Evolutionary conservation across 2,888 invertebrate genomes (phyloP).

Genomic region (Catocala sponsa): DNA sequence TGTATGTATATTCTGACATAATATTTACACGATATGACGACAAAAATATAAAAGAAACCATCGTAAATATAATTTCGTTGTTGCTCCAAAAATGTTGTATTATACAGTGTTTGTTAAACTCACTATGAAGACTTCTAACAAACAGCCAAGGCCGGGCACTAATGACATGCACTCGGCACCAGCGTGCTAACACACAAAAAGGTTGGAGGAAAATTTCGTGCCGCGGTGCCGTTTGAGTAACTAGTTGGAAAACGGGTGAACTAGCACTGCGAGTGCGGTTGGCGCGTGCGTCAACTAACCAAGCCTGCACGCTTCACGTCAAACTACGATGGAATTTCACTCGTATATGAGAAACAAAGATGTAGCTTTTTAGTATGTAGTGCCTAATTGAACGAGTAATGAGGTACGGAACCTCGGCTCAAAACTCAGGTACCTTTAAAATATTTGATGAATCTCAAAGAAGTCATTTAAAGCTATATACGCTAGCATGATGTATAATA

Average conservation of each 20-base stretch:
- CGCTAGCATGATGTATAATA: too few relatives aligned
- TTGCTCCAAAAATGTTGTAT: constrained; percentile 20
- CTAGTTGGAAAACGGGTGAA: constrained; percentile 47
- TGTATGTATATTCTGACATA: too few relatives aligned
- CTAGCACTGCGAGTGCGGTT: constrained; percentile 37
- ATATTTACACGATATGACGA: too few relatives aligned
- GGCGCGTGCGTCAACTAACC: constrained; percentile 59
- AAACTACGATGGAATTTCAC: constrained; percentile 72
- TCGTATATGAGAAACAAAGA: constrained; percentile 71
- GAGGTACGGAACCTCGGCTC: constrained; percentile 40
- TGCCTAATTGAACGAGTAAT: constrained; percentile 71
- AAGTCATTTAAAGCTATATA: too few relatives aligned
- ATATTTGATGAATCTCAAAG: too few relatives aligned
- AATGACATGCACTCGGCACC: constrained; percentile 24
- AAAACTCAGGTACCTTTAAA: constrained; percentile 27
- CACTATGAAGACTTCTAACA: constrained; percentile 47
- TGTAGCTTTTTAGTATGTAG: constrained; percentile 65
- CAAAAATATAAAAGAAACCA: too few relatives aligned
- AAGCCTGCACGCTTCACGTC: constrained; percentile 62
- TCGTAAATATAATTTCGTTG: constrained; percentile 11
- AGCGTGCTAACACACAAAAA: constrained; percentile 33
- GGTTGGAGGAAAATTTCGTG: constrained; percentile 34
- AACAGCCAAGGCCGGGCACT: constrained; percentile 46
- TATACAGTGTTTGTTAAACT: constrained; percentile 43
- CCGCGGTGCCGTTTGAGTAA: constrained; percentile 29